Percentiles rank a stretch among this genome's conserved stretches.
Conservation (phyloP, 2,888 invertebrate species). For the Epinotia nisella region DNA sequence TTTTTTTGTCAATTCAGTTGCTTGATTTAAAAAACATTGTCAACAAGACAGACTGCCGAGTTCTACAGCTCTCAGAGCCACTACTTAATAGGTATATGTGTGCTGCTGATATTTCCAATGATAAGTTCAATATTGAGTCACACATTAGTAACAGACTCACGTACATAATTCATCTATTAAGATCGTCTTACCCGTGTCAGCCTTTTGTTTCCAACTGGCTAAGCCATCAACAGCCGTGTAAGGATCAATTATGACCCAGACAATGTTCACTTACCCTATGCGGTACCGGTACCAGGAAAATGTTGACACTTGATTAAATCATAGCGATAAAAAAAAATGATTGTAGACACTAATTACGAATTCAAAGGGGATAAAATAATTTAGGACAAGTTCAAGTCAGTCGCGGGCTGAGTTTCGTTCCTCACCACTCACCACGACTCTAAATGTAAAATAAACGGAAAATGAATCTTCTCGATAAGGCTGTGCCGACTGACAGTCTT, state of each 20-base stretch:
- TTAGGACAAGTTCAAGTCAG: too few relatives aligned
- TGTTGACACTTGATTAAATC: background rate
- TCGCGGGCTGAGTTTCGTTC: too few relatives aligned
- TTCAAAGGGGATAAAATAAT: too few relatives aligned
- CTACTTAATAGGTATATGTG: too few relatives aligned
- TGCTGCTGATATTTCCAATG: slow-evolving; percentile 8
- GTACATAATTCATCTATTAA: slow-evolving; percentile 41
- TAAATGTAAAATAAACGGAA: too few relatives aligned
- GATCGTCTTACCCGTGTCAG: slow-evolving; percentile 39
- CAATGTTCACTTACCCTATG: slow-evolving; percentile 28
- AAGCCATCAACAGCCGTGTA: slow-evolving; percentile 32
- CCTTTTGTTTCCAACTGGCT: slow-evolving; percentile 29
- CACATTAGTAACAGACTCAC: slow-evolving; percentile 30
- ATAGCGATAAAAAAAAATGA: background rate
- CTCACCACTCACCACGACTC: too few relatives aligned
- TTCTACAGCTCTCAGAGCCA: too few relatives aligned
- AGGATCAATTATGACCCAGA: slow-evolving; percentile 25
- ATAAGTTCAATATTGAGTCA: background rate
- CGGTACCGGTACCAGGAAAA: slow-evolving; percentile 25
- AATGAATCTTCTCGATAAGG: too few relatives aligned
- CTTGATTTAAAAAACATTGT: too few relatives aligned
- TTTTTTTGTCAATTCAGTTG: too few relatives aligned
- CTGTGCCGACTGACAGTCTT: too few relatives aligned
- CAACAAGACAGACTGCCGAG: too few relatives aligned
- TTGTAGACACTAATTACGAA: background rate